Conservation (phyloP, 2,113 vertebrate genomes). For the Campylorhamphus procurvoides region DNA sequence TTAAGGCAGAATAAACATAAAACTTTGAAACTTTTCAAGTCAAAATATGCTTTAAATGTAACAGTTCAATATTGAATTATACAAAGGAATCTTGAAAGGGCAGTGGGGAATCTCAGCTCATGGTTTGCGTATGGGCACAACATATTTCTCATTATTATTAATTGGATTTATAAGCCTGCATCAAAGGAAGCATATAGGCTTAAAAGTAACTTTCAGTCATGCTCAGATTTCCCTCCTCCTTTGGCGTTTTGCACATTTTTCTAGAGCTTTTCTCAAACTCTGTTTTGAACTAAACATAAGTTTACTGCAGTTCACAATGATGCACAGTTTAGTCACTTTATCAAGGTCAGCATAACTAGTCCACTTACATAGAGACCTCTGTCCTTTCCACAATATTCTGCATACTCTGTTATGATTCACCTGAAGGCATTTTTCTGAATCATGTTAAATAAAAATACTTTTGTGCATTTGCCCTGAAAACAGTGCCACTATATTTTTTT, state of each 20-base stretch:
- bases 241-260: not conserved
- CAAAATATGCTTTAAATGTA: not conserved
- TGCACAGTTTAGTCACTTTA: not conserved
- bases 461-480: not conserved
- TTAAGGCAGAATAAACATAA: not conserved
- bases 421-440: not conserved
- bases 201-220: slow-evolving; percentile 13
- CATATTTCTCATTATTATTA: slow-evolving; percentile 43
- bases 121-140: not conserved
- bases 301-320: not conserved
- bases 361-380: not conserved
- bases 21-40: slow-evolving; percentile 4
- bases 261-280: not conserved
- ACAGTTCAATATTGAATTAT: not conserved
- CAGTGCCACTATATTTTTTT: not conserved
- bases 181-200: slow-evolving; percentile 25
- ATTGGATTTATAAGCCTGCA: slow-evolving; percentile 36
- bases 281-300: not conserved
- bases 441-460: not conserved
- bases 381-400: not conserved
- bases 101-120: not conserved
- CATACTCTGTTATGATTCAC: not conserved
- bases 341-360: not conserved
- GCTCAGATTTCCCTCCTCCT: not conserved
- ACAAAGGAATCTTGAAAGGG: not conserved